Evolutionary conservation across 2,888 invertebrate genomes (phyloP).

Genomic region (Drepana falcataria): DNA sequence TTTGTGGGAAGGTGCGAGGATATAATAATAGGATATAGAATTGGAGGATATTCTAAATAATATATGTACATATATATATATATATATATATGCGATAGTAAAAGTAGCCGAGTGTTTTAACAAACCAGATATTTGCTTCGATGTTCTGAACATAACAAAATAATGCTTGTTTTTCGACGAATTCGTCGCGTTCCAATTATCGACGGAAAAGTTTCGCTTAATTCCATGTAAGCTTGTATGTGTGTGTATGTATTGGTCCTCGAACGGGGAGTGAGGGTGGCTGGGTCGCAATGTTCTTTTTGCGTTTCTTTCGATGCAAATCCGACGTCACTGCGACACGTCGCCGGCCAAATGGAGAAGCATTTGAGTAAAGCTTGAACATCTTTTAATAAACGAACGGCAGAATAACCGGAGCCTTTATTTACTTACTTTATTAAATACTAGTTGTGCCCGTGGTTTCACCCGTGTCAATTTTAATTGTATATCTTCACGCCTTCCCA

Average conservation of each 20-base stretch:
- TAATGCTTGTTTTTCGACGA: background rate
- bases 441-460: no score
- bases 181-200: background rate
- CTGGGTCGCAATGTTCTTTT: slow-evolving; percentile 44
- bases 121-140: background rate
- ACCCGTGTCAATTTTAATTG: no score
- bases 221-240: slow-evolving; percentile 1
- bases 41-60: no score
- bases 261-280: slow-evolving; percentile 14
- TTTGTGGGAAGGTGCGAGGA: no score
- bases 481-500: no score
- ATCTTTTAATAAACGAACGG: background rate
- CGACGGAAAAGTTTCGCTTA: background rate
- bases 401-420: background rate
- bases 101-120: background rate
- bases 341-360: slow-evolving; percentile 51
- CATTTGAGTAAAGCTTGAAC: background rate
- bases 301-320: slow-evolving; percentile 70
- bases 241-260: slow-evolving; percentile 11
- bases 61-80: no score
- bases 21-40: no score
- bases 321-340: slow-evolving; percentile 37
- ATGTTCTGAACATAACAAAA: background rate
- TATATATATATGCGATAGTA: no score
- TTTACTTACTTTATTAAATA: slow-evolving; percentile 11